Evolutionary conservation across 2,888 invertebrate species (phyloP).

Genomic region (Trichogramma dendrolimi): DNA sequence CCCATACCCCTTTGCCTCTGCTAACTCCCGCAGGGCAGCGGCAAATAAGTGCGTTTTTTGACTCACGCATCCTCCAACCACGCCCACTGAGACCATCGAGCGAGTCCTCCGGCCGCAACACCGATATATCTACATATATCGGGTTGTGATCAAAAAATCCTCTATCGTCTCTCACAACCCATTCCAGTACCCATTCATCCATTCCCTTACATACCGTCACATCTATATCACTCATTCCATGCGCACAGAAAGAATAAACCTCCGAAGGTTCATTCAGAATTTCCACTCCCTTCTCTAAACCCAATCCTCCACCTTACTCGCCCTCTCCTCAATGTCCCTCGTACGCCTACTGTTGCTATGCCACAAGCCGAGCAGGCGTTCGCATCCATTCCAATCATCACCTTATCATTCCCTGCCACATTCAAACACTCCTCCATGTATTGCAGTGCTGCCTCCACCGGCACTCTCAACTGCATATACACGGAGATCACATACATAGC

Average conservation of each 20-base stretch:
- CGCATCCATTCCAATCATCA: constrained; percentile 29
- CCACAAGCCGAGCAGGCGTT: constrained; percentile 29
- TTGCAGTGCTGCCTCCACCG: constrained; percentile 6
- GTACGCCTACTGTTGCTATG: constrained; percentile 9
- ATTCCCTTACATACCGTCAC: neutral
- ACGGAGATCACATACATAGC: constrained; percentile 21
- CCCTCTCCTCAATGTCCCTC: neutral
- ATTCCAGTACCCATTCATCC: too few relatives aligned
- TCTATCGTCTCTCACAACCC: neutral
- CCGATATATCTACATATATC: too few relatives aligned
- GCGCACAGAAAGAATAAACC: constrained; percentile 21
- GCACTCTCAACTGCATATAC: constrained; percentile 19
- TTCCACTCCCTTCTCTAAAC: neutral
- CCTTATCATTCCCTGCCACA: neutral
- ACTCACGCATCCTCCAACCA: too few relatives aligned
- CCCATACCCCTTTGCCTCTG: neutral
- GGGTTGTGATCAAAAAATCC: neutral
- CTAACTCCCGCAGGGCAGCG: too few relatives aligned
- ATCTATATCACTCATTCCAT: constrained; percentile 4
- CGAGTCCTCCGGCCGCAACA: too few relatives aligned
- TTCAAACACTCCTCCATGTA: constrained; percentile 12
- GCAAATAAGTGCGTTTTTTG: neutral
- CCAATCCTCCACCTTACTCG: too few relatives aligned
- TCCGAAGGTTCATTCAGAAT: constrained; percentile 21
- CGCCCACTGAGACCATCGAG: neutral